Conservation (phyloP, 2,888 invertebrate genomes). For the Ophion slaviceki region DNA sequence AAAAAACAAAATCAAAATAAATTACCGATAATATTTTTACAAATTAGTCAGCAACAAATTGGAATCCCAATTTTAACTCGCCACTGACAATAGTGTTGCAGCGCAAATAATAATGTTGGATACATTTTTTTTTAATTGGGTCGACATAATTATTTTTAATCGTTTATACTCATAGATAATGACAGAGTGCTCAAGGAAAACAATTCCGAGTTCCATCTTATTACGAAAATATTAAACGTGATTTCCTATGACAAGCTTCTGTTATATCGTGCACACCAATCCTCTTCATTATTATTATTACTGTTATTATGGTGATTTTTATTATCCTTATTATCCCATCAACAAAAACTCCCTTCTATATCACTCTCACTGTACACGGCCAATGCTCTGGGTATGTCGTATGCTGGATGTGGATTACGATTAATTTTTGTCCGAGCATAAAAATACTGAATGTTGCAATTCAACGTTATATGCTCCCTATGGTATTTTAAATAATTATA, state of each 20-base stretch:
- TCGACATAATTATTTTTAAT: not conserved
- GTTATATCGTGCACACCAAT: conserved; percentile 76
- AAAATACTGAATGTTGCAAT: conserved; percentile 70
- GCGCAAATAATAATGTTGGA: too few species aligned
- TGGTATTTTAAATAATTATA: conserved; percentile 55
- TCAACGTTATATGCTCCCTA: conserved; percentile 75
- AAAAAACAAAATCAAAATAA: not conserved
- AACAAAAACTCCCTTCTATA: conserved; percentile 68
- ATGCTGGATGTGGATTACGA: conserved; percentile 82
- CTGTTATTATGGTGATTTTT: conserved; percentile 43
- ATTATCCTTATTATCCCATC: conserved; percentile 55
- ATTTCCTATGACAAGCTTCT: conserved; percentile 52
- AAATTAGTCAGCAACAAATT: too few species aligned
- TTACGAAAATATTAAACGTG: not conserved
- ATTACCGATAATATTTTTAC: too few species aligned
- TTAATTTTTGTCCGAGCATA: conserved; percentile 64
- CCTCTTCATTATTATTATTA: conserved; percentile 30
- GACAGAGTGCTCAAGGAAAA: not conserved
- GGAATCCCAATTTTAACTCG: too few species aligned
- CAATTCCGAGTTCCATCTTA: not conserved
- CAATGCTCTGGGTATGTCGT: conserved; percentile 83
- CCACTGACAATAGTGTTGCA: too few species aligned
- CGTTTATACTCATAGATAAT: not conserved
- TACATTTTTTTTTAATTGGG: too few species aligned
- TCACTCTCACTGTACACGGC: conserved; percentile 81